Conservation (phyloP, 2,797 vertebrate species). For the Melanotaenia nigrans region DNA sequence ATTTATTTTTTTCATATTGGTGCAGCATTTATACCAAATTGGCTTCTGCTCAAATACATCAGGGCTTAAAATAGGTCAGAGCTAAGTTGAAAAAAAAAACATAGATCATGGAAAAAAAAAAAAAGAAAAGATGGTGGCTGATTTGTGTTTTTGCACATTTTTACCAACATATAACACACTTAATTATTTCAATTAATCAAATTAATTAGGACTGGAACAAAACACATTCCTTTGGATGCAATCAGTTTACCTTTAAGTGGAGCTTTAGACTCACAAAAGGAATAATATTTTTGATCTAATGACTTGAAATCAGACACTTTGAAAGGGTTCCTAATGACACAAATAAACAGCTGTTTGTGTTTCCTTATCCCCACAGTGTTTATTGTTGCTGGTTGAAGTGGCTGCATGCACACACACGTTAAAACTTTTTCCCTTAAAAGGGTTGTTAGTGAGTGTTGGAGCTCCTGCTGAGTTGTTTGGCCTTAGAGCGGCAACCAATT, state of each 20-base stretch:
- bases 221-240: too few relatives aligned
- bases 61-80: constrained; percentile 43
- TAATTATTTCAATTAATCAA: too few relatives aligned
- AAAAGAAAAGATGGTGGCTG: neutral
- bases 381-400: neutral
- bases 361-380: neutral
- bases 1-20: constrained; percentile 9
- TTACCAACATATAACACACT: neutral
- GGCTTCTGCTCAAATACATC: constrained; percentile 21
- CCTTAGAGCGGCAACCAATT: constrained; percentile 32
- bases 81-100: constrained; percentile 17
- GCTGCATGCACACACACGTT: neutral
- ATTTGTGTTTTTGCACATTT: too few relatives aligned
- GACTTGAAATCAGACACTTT: neutral
- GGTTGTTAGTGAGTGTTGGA: constrained; percentile 18
- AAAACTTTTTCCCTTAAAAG: constrained; percentile 5
- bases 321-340: neutral
- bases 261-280: neutral
- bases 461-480: constrained; percentile 39
- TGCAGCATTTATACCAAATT: constrained; percentile 58
- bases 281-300: neutral
- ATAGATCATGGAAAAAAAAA: constrained; percentile 3
- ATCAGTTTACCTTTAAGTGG: neutral
- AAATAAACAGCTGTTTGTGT: neutral
- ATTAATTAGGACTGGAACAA: too few relatives aligned